Evolutionary conservation across 2,888 invertebrate genomes (phyloP).

Genomic region (Dynastes grantii): DNA sequence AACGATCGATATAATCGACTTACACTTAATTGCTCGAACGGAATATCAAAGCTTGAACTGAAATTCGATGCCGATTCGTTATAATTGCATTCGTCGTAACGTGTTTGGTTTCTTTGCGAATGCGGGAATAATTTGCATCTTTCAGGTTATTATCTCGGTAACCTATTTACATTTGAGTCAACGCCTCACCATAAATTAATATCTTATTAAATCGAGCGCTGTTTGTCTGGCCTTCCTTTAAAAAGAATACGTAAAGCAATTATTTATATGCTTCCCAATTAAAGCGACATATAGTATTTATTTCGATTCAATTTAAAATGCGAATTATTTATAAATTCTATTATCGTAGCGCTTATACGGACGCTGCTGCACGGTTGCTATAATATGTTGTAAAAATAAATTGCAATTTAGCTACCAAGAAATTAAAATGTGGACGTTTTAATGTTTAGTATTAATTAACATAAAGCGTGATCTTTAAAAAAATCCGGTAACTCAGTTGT

Average conservation of each 20-base stretch:
- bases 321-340: slow-evolving; percentile 4
- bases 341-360: background rate
- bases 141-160: slow-evolving; percentile 16
- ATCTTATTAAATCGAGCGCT: slow-evolving; percentile 19
- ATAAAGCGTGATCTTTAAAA: no score
- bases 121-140: slow-evolving; percentile 13
- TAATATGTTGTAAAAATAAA: slow-evolving; percentile 18
- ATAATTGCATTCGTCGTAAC: slow-evolving; percentile 13
- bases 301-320: slow-evolving; percentile 19
- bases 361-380: background rate
- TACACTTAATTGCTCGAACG: slow-evolving; percentile 15
- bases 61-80: slow-evolving; percentile 1
- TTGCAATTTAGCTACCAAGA: background rate
- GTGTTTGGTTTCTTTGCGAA: background rate
- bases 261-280: slow-evolving; percentile 34
- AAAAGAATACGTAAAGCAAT: slow-evolving; percentile 10
- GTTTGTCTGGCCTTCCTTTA: slow-evolving; percentile 15
- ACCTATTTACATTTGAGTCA: slow-evolving; percentile 23
- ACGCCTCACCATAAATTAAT: slow-evolving; percentile 24
- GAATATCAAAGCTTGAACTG: slow-evolving; percentile 10
- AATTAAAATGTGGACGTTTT: no score
- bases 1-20: slow-evolving; percentile 22
- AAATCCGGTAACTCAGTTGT: no score
- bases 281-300: background rate
- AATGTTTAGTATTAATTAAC: no score